Base-by-base conservation (phyloP, 1,140 invertebrate species). In the Drosophila parvula region DNA sequence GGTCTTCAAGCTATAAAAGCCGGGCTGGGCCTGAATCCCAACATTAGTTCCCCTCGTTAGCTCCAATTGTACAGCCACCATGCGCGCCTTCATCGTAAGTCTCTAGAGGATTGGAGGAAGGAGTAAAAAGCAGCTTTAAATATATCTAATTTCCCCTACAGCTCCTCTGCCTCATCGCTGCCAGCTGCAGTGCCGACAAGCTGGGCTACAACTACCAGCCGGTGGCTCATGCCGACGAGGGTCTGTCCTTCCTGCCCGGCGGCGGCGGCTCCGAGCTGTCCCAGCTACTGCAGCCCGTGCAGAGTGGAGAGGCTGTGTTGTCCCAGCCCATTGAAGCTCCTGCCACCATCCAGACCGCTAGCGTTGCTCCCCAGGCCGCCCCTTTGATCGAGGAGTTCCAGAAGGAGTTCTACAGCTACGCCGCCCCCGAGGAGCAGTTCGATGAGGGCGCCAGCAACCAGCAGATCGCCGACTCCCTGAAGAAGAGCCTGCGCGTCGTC, bases 401-500 rank as follows among this genome's bases (percentile, higher is more conserved):
- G 18, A 92, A 91, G 58, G 89, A 91, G 53, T 92, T 90, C 64
- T 91, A 78, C 58, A 86, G 62, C 41, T 90, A 88, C 43, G 57
- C 79, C 9, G 91, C 91, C 10, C 90, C 90, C 5, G 91, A 92
- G 53, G 78, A 83, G 18, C 90, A 90, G 18, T 91, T 77, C 67
- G 81, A 91, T 41, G 91, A 92, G 38, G 78, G 40, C 8, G 45
- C 57, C 22, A 73, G 62, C 43, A 64, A 77, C 51, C 78, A 81
- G 55, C 74, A 90, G 51, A 74, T 88, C 40, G 55, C 79, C 56
- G 68, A 70, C 10, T 93, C 94, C 2, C 92, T 95, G 65, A 95
- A 96, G 92, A 96, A 96, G 81, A 96, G 96, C 92, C 96, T 96
- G 93, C 96, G 96, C 92, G 96, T 97, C 78, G 96, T 97, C 83